Evolutionary conservation across 53 echinoderm and acorn worm species (phyloP).

Genomic region (Holothuria leucospilota): DNA sequence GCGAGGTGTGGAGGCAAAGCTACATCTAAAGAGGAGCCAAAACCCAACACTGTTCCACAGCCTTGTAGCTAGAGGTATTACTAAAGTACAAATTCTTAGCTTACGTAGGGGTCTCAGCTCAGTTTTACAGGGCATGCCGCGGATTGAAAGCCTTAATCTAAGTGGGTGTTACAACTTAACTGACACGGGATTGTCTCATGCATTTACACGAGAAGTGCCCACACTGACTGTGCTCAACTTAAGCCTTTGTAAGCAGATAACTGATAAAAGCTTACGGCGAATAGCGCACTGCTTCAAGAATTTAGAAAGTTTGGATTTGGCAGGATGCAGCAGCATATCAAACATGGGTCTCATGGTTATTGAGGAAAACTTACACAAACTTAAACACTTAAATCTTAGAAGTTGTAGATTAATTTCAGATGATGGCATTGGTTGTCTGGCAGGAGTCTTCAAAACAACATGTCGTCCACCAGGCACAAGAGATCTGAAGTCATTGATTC

Average conservation of each 20-base stretch:
- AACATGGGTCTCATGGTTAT: constrained; percentile 92
- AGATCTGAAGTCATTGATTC: constrained; percentile 81
- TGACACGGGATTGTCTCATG: constrained; percentile 92
- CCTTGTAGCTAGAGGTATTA: constrained; percentile 91
- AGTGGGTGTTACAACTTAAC: constrained; percentile 99
- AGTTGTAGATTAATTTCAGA: constrained; percentile 95
- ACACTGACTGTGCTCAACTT: constrained; percentile 96
- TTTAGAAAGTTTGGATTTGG: constrained; percentile 89
- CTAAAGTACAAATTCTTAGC: constrained; percentile 95
- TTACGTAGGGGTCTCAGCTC: constrained; percentile 94
- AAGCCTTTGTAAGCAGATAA: constrained; percentile 99
- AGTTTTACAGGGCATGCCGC: constrained; percentile 95
- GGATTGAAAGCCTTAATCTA: constrained; percentile 93
- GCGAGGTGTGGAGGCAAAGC: constrained; percentile 99
- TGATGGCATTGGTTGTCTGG: constrained; percentile 84
- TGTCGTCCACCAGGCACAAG: constrained; percentile 72
- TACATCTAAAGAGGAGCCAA: constrained; percentile 82
- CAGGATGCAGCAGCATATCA: constrained; percentile 96
- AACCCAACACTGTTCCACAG: constrained; percentile 99
- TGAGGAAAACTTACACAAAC: constrained; percentile 85
- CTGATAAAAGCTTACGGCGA: constrained; percentile 90
- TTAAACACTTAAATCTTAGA: constrained; percentile 89
- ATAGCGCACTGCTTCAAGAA: constrained; percentile 93
- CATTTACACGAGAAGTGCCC: constrained; percentile 88
- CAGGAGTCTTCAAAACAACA: constrained; percentile 71